Percentiles rank a stretch among this genome's conserved stretches.
Evolutionary conservation across 1,140 invertebrate species (phyloP).

Genomic region (Drosophila virilis): DNA sequence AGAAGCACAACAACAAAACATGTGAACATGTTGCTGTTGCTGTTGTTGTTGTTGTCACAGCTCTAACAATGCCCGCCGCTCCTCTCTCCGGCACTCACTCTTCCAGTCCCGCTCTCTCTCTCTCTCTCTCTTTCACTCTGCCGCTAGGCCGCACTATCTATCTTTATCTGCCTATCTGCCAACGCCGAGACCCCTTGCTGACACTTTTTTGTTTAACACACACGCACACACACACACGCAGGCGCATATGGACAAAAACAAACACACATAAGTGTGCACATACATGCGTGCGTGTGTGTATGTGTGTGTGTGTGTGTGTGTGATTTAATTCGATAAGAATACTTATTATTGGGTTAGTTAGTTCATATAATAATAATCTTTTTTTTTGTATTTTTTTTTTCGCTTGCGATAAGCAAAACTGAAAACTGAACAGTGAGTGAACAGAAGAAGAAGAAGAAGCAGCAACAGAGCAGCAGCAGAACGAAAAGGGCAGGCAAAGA

Average conservation of each 20-base stretch:
- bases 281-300: conserved; percentile 20
- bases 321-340: conserved; percentile 81
- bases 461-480: neutral
- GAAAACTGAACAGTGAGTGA: conserved; percentile 31
- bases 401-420: conserved; percentile 59
- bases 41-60: neutral
- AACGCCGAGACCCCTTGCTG: conserved; percentile 60
- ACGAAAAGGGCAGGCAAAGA: conserved; percentile 15
- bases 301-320: conserved; percentile 30
- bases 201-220: conserved; percentile 53
- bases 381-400: conserved; percentile 27
- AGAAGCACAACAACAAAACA: conserved; percentile 36
- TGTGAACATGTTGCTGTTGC: conserved; percentile 23
- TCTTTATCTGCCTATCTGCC: conserved; percentile 42
- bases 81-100: neutral
- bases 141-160: conserved; percentile 16
- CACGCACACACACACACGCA: conserved; percentile 25
- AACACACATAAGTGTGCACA: conserved; percentile 19
- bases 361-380: conserved; percentile 76
- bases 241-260: conserved; percentile 41
- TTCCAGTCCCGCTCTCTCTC: neutral
- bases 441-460: neutral
- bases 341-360: conserved; percentile 82
- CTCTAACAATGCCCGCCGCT: neutral
- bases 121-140: neutral